A percentile compares a stretch with the other conserved stretches of the same genome.
These are phyloP conservation scores for Sinopyrophorus schimmeli DNA, from an alignment of 2,888 invertebrate species.

Conservation along the genomic window DNA sequence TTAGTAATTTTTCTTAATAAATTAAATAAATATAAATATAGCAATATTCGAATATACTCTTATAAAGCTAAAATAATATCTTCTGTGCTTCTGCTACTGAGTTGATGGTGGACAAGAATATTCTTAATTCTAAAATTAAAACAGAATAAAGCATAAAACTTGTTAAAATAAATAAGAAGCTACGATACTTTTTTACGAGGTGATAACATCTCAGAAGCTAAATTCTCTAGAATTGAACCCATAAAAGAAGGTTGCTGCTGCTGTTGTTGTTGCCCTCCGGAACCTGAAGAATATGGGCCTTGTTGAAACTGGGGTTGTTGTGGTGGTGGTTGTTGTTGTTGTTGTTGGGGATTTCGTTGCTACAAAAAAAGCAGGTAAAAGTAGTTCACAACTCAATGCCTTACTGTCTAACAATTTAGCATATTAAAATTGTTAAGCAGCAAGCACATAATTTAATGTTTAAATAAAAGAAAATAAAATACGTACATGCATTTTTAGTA, in stretches of 20 bases:
- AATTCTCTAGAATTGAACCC: not conserved
- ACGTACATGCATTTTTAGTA: constrained; percentile 11
- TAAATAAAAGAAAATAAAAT: not conserved
- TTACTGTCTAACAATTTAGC: not conserved
- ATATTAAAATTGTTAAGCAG: not conserved
- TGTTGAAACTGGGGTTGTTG: constrained; percentile 21
- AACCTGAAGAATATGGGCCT: too few species aligned
- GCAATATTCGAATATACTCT: too few species aligned
- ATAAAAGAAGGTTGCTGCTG: constrained; percentile 5
- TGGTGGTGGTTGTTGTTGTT: constrained; percentile 24
- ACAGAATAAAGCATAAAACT: too few species aligned
- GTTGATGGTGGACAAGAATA: too few species aligned
- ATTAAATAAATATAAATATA: too few species aligned
- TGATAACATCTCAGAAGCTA: constrained; percentile 1
- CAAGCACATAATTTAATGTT: not conserved
- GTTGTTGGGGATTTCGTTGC: constrained; percentile 21
- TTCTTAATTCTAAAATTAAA: too few species aligned
- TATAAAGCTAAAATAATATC: too few species aligned
- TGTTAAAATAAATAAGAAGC: too few species aligned
- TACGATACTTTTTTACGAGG: constrained; percentile 3
- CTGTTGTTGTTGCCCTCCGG: constrained; percentile 21
- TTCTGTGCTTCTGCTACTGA: too few species aligned
- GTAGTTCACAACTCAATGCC: not conserved
- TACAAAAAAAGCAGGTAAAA: constrained; percentile 7
- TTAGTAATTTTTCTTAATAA: too few species aligned